These are phyloP conservation scores for Dreissena polymorpha DNA, from an alignment of 1,140 invertebrate genomes.

Conservation along the genomic window DNA sequence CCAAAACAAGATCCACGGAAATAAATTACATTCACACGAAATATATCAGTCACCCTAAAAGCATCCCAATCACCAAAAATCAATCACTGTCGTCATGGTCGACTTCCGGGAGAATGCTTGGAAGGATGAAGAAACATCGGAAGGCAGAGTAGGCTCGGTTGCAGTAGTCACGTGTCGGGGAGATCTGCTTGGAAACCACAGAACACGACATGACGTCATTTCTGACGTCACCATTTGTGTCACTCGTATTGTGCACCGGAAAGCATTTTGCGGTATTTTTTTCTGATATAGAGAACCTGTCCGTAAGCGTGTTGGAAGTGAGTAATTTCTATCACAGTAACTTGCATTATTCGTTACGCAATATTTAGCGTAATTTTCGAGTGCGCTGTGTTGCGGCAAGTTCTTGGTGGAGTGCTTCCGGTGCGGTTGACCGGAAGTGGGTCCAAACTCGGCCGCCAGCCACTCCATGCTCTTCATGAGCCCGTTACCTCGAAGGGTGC, in stretches of 20 bases:
- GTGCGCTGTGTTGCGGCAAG: background rate
- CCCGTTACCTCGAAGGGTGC: conserved; percentile 70
- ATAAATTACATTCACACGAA: too few species aligned
- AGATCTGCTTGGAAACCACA: background rate
- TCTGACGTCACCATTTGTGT: conserved; percentile 5
- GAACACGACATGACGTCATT: background rate
- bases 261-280: too few species aligned
- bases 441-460: conserved; percentile 71
- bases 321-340: background rate
- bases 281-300: too few species aligned
- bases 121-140: conserved; percentile 51
- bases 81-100: conserved; percentile 1
- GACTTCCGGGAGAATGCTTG: conserved; percentile 39
- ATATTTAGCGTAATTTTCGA: background rate
- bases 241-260: background rate
- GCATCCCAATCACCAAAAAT: background rate
- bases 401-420: conserved; percentile 8
- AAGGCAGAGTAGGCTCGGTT: conserved; percentile 52
- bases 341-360: background rate
- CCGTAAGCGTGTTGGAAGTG: too few species aligned
- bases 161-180: conserved; percentile 43
- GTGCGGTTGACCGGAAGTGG: conserved; percentile 27
- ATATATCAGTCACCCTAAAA: too few species aligned
- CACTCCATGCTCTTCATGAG: conserved; percentile 73
- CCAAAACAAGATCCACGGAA: too few species aligned